A percentile compares a stretch with the other conserved stretches of the same genome.
phyloP scores from a whole-genome alignment of 2,888 invertebrate genomes.

The Dorcus parallelipipedus region DNA sequence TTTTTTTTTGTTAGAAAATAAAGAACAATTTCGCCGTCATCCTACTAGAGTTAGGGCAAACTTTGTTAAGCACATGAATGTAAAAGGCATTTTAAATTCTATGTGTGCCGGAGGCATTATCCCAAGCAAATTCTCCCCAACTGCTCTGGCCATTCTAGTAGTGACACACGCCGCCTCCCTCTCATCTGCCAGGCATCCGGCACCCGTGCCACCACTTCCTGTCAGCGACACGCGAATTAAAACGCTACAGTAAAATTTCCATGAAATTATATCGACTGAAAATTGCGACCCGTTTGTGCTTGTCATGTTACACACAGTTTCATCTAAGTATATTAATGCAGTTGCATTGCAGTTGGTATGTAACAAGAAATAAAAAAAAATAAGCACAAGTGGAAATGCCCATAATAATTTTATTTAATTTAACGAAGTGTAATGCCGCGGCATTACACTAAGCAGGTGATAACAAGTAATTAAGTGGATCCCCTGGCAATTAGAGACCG shows the following conservation, averaged over 20 bases:
- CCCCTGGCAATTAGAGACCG: too few species aligned
- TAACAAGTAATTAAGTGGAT: too few species aligned
- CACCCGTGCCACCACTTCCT: slow-evolving; percentile 38
- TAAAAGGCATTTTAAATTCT: slow-evolving; percentile 8
- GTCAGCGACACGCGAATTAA: slow-evolving; percentile 41
- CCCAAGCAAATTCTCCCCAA: slow-evolving; percentile 7
- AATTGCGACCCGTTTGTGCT: slow-evolving; percentile 23
- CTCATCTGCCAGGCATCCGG: slow-evolving; percentile 20
- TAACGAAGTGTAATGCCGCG: too few species aligned
- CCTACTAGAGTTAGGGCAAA: neutral
- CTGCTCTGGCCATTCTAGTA: slow-evolving; percentile 6
- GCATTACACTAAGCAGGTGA: too few species aligned
- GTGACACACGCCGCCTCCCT: slow-evolving; percentile 2
- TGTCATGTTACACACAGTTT: slow-evolving; percentile 2
- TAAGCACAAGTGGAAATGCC: too few species aligned
- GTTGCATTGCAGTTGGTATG: too few species aligned
- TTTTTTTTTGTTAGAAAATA: neutral
- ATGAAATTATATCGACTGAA: slow-evolving; percentile 45
- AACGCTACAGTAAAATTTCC: slow-evolving; percentile 41
- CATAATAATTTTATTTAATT: too few species aligned
- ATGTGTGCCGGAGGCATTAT: slow-evolving; percentile 7
- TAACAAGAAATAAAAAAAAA: too few species aligned
- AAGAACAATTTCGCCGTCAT: neutral
- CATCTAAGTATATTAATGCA: neutral
- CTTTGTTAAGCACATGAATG: slow-evolving; percentile 5